Percentiles rank a stretch among this genome's conserved stretches.
These are phyloP conservation scores for Invenusta paracnida DNA, from an alignment of 2,888 invertebrate genomes.

Conservation along the genomic window DNA sequence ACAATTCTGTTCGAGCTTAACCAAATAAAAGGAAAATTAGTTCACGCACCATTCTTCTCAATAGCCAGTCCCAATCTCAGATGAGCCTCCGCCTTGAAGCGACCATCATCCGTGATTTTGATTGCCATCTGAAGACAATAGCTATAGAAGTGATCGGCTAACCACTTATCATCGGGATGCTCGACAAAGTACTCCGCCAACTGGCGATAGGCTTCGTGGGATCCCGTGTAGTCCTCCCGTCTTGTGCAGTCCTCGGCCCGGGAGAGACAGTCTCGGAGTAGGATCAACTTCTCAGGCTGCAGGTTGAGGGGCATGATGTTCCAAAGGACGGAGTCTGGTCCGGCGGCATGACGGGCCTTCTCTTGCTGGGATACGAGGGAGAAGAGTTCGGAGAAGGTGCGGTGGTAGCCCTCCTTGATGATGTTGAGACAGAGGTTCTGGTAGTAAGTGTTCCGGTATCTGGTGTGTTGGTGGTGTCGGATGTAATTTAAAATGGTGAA, in stretches of 20 bases:
- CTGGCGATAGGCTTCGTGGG: slow-evolving; percentile 49
- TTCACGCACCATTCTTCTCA: slow-evolving; percentile 55
- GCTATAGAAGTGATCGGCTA: slow-evolving; percentile 57
- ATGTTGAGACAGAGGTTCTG: slow-evolving; percentile 59
- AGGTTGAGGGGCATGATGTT: slow-evolving; percentile 53
- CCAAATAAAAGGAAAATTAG: too few relatives aligned
- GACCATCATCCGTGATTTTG: slow-evolving; percentile 50
- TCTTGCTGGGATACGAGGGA: slow-evolving; percentile 55
- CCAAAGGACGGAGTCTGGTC: slow-evolving; percentile 58
- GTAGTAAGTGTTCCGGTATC: slow-evolving; percentile 57
- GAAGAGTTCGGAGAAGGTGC: slow-evolving; percentile 57
- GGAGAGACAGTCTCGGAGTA: slow-evolving; percentile 53
- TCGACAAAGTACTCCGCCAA: slow-evolving; percentile 55
- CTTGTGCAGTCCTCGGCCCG: slow-evolving; percentile 54
- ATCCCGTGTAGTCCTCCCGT: slow-evolving; percentile 50
- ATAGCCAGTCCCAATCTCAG: slow-evolving; percentile 57
- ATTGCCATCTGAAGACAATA: slow-evolving; percentile 53
- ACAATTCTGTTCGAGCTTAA: too few relatives aligned
- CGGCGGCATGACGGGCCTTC: slow-evolving; percentile 52
- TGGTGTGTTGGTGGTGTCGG: slow-evolving; percentile 41
- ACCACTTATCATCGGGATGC: slow-evolving; percentile 56
- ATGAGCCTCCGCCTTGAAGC: slow-evolving; percentile 55
- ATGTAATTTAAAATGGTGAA: not conserved
- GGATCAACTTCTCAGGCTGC: slow-evolving; percentile 56
- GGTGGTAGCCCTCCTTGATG: slow-evolving; percentile 57